Conservation (phyloP, 2,113 vertebrate species). For the Mobula birostris region DNA sequence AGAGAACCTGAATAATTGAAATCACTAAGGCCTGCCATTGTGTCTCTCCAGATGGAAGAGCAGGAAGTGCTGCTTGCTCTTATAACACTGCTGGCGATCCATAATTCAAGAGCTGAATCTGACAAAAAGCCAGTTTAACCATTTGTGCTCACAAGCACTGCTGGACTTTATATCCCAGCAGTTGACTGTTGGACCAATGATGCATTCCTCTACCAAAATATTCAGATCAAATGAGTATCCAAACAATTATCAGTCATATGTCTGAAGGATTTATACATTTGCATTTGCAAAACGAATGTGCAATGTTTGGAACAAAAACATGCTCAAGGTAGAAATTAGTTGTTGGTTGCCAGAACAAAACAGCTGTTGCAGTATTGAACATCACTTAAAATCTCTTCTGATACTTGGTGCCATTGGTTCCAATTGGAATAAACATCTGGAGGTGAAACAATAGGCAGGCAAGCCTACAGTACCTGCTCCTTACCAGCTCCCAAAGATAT, state of each 20-base stretch:
- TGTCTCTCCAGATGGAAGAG: neutral
- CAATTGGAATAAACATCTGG: too few species aligned
- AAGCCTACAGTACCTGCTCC: too few species aligned
- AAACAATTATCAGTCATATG: neutral
- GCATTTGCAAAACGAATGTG: neutral
- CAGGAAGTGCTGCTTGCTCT: neutral
- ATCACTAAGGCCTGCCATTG: neutral
- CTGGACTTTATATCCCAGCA: neutral
- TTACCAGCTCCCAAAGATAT: too few species aligned
- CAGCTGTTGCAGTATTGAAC: too few species aligned
- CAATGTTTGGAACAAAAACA: neutral
- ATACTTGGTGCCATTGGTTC: too few species aligned
- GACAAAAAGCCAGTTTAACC: neutral
- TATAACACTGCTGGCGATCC: neutral
- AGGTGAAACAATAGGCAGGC: too few species aligned
- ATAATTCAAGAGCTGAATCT: constrained; percentile 8
- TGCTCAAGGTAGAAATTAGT: too few species aligned
- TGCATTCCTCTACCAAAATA: neutral
- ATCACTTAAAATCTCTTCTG: too few species aligned
- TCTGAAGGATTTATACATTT: neutral
- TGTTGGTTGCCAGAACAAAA: too few species aligned
- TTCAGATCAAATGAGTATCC: neutral
- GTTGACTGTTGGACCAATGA: neutral
- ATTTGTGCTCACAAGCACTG: neutral
- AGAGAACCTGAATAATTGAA: constrained; percentile 26